phyloP scores from a whole-genome alignment of 1,140 invertebrate genomes.

The Apis cerana region DNA sequence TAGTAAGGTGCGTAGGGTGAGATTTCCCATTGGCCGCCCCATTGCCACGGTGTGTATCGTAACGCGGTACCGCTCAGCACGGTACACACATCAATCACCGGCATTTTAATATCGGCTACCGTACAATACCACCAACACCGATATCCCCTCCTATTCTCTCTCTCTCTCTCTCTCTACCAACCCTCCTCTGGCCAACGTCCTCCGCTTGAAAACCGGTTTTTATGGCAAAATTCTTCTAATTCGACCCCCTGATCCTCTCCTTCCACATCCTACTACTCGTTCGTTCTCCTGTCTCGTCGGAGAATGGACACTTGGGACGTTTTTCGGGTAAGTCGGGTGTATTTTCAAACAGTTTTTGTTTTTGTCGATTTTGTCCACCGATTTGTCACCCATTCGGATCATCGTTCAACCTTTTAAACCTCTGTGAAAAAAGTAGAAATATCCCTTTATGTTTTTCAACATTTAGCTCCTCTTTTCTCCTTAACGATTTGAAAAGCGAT shows the following conservation, averaged over 20 bases:
- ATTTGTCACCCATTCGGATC: no score
- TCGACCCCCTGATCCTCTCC: constrained; percentile 60
- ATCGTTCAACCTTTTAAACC: no score
- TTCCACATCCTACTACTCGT: neutral
- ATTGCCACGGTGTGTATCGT: constrained; percentile 43
- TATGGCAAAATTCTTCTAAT: constrained; percentile 78
- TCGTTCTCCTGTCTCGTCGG: neutral
- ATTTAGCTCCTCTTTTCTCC: no score
- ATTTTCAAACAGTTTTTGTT: no score
- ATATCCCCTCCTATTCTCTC: constrained; percentile 57
- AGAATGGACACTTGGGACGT: no score
- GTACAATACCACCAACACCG: constrained; percentile 76
- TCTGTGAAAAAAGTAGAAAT: no score
- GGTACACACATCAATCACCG: constrained; percentile 81
- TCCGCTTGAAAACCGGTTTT: constrained; percentile 67
- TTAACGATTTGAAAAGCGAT: no score
- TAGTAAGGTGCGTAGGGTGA: constrained; percentile 69
- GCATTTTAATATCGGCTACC: constrained; percentile 81
- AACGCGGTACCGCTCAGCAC: constrained; percentile 68
- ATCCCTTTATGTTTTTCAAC: no score
- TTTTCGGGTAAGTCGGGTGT: no score
- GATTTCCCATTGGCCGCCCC: constrained; percentile 57
- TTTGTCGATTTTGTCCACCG: no score
- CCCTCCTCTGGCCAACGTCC: neutral
- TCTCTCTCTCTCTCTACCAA: neutral